Conservation (phyloP, 2,113 vertebrate species). For the Cervus canadensis region DNA sequence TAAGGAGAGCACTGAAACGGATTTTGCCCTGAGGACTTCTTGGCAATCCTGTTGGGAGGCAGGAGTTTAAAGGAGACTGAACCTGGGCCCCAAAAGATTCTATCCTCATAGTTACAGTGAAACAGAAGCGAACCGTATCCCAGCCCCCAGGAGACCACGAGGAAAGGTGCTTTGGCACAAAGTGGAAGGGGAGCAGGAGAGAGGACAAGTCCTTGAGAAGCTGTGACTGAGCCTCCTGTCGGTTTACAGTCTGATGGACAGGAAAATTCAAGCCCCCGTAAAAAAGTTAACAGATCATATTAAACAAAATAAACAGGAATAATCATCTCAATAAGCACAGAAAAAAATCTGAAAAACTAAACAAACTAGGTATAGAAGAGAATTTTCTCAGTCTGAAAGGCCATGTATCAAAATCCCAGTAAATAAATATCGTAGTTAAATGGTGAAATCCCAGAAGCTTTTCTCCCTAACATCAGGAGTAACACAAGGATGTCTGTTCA, state of each 20-base stretch:
- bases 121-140: background rate
- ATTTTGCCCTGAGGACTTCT: background rate
- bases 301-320: background rate
- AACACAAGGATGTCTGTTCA: background rate
- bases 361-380: background rate
- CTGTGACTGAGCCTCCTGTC: background rate
- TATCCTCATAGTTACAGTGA: background rate
- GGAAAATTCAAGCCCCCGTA: background rate
- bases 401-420: background rate
- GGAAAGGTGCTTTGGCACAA: background rate
- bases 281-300: background rate
- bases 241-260: background rate
- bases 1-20: background rate
- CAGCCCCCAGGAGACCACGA: background rate
- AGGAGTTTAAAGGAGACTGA: background rate
- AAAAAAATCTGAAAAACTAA: background rate
- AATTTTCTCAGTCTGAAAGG: background rate
- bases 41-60: background rate
- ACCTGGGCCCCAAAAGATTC: background rate
- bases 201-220: background rate
- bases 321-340: background rate
- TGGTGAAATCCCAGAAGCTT: background rate
- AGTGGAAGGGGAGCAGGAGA: background rate
- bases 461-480: background rate
- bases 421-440: background rate